These are phyloP conservation scores for Amphiprion clarkii DNA, from an alignment of 2,797 vertebrate genomes.

Conservation along the genomic window DNA sequence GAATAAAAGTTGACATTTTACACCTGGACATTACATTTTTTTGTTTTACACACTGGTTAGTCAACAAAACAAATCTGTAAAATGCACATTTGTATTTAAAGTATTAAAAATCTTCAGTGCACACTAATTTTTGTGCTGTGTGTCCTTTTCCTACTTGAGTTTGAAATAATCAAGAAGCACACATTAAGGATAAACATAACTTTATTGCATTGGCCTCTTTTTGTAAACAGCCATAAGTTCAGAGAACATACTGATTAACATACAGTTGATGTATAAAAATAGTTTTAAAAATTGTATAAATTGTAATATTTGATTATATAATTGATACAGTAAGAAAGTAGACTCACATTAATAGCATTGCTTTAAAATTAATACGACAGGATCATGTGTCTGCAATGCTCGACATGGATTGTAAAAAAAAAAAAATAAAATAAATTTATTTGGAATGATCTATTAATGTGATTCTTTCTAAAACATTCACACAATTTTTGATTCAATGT, in stretches of 20 bases:
- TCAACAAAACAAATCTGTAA: slow-evolving; percentile 13
- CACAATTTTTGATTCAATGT: neutral
- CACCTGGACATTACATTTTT: neutral
- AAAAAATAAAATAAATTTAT: neutral
- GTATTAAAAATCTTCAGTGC: slow-evolving; percentile 17
- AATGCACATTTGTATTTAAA: slow-evolving; percentile 57
- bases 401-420: slow-evolving; percentile 9
- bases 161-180: slow-evolving; percentile 5
- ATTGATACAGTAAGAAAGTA: slow-evolving; percentile 50
- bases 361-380: slow-evolving; percentile 18
- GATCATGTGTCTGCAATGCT: slow-evolving; percentile 5
- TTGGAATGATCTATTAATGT: no score
- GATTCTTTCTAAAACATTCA: no score
- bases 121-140: neutral
- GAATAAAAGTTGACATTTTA: neutral
- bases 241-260: slow-evolving; percentile 45
- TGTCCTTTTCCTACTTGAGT: neutral
- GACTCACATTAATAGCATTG: slow-evolving; percentile 17
- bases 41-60: neutral
- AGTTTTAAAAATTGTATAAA: slow-evolving; percentile 61
- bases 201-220: slow-evolving; percentile 78
- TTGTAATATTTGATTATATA: slow-evolving; percentile 44
- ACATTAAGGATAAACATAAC: slow-evolving; percentile 34
- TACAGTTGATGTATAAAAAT: slow-evolving; percentile 78
- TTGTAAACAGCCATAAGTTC: slow-evolving; percentile 46